Base-by-base conservation (phyloP, 2,113 vertebrate genomes). In the Dromiciops gliroides region DNA sequence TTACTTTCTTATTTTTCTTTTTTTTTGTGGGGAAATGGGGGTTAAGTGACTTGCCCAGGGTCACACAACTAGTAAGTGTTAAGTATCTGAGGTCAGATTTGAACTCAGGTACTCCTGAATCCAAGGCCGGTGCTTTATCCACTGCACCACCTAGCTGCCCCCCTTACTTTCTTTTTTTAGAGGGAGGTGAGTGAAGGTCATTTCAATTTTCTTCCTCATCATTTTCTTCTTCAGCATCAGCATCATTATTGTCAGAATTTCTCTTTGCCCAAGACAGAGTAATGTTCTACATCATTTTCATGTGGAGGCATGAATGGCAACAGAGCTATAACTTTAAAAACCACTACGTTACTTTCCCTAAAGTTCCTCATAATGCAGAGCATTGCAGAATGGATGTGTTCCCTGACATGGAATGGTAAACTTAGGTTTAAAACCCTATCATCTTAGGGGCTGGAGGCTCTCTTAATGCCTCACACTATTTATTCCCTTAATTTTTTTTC, bases 281-380 rank as follows among this genome's bases (percentile, higher is more conserved):
- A 50, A 56, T 92, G 51, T 89, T 83, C 50, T 94, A 53, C 6
- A 60, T 25, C 26, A 52, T 49, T 51, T 94, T 92, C 89, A 92
- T 94, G 89, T 91, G 5, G 50, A 51, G 44, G 8, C 0, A 48
- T 47, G 51, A 49, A 56, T 26, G 0, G 22, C 3, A 0, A 60
- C 51, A 91, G 90, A 90, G 52, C 94, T 88, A 60, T 8, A 90
- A 37, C 49, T 95, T n/a, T 60, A 44, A 88, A n/a, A 48, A 2
- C 28, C 9, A 90, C 25, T 22, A 10, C 6, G 31, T 49, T 48
- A 48, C 50, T 90, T 50, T 3, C 47, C 47, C 16, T 12, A 3
- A 28, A 48, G n/a, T 44, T 24, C 0, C 60, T 60, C 31, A 8
- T 49, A 6, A 24, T 48, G 8, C 47, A 0, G 11, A 48, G 51